Base-by-base conservation (phyloP, 2,797 vertebrate species). In the Diglossa cyanea region DNA sequence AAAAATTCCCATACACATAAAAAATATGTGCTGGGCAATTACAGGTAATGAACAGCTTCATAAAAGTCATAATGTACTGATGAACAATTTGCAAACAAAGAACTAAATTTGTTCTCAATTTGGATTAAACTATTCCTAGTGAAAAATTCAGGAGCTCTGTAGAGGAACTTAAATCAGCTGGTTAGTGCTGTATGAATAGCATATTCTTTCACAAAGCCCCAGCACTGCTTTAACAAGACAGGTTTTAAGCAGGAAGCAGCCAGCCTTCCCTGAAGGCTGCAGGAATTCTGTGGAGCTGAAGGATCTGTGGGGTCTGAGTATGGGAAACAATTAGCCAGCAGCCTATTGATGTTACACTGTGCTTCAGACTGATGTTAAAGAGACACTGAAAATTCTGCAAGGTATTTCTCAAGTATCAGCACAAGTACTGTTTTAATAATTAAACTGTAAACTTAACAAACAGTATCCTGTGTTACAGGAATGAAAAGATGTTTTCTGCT, bases 21-120 rank as follows among this genome's bases (percentile, higher is more conserved):
- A 95, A 95, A 68, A 70, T 33, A 86, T 67, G 70, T 78, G 37
- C 70, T 66, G 91, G 79, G 89, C 95, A 94, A 96, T 48, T 81
- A 73, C 45, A 86, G 51, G 70, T 94, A 96, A 96, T 94, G 87
- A 96, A 95, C 85, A 90, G 92, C 93, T 94, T 94, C 85, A 90
- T 88, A 94, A 73, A 94, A 96, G 85, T 67, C 76, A 50, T 94
- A 96, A 97, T 1, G 2, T 85, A 86, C 89, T 94, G 93, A 95
- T 88, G 95, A 96, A 88, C 85, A 94, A 96, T 95, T 96, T 94
- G 93, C 95, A 96, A 97, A 95, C 93, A 95, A 97, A 94, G 63
- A 88, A 81, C 73, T 70, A 86, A 68, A 90, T 95, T 96, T 90
- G 58, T 86, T 91, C 96, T 91, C 95, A 94, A 78, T 94, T 97